Conservation (phyloP, 1,140 invertebrate genomes). For the Paraescarpia echinospica region DNA sequence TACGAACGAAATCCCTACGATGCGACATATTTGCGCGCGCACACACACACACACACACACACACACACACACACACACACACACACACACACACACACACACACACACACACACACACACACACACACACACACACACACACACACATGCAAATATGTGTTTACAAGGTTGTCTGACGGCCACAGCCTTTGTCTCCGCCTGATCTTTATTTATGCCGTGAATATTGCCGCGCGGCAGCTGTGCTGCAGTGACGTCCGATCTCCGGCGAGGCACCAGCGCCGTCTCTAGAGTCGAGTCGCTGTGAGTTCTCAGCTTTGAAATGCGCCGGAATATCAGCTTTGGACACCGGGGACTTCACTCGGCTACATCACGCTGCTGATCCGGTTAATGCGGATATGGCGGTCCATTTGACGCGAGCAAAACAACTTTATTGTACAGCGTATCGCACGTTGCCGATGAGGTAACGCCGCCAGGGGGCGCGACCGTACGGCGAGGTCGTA, state of each 20-base stretch:
- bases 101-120: too few relatives aligned
- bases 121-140: too few relatives aligned
- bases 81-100: too few relatives aligned
- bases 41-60: too few relatives aligned
- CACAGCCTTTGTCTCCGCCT: neutral
- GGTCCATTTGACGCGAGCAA: constrained; percentile 3
- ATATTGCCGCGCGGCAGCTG: neutral
- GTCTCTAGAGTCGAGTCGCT: neutral
- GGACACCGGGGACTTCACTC: neutral
- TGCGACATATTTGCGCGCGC: too few relatives aligned
- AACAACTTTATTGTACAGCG: neutral
- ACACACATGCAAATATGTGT: neutral
- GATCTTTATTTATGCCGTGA: neutral
- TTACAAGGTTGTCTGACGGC: neutral
- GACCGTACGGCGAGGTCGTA: neutral
- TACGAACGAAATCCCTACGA: too few relatives aligned
- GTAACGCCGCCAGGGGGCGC: neutral
- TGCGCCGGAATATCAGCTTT: neutral
- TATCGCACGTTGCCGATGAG: neutral
- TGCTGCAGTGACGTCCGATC: neutral
- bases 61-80: too few relatives aligned
- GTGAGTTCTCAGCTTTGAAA: neutral
- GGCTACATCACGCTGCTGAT: neutral
- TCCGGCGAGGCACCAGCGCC: neutral
- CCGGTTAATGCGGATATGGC: neutral